phyloP scores from a whole-genome alignment of 2,113 vertebrate species.

The Myotis brandtii region DNA sequence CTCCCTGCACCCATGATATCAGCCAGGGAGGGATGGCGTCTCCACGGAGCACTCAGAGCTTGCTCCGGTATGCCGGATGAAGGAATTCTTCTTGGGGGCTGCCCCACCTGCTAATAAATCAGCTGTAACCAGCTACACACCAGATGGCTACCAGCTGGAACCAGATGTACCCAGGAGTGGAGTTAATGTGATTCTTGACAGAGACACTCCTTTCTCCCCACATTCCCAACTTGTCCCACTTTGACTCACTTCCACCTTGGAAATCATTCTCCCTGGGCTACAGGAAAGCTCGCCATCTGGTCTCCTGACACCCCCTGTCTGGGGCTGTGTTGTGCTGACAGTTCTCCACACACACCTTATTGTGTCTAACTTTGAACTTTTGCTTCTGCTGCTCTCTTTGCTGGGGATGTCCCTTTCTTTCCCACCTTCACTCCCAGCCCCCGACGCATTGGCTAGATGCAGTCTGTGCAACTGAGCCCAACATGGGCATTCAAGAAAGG shows the following conservation, averaged over 20 bases:
- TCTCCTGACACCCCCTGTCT: background rate
- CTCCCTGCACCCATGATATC: background rate
- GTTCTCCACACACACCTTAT: background rate
- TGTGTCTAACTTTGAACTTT: background rate
- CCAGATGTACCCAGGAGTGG: background rate
- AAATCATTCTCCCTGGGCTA: background rate
- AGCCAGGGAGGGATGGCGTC: background rate
- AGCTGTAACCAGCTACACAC: background rate
- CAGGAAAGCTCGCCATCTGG: background rate
- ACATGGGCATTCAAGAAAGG: background rate
- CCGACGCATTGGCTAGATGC: rapidly evolving
- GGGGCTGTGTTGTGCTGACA: background rate
- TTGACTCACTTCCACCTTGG: background rate
- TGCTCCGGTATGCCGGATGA: background rate
- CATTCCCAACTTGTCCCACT: background rate
- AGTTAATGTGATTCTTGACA: background rate
- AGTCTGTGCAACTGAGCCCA: background rate
- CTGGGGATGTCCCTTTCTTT: background rate
- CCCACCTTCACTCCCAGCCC: background rate
- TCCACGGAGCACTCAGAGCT: background rate
- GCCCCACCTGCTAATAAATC: background rate
- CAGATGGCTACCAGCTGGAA: background rate
- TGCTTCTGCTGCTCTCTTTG: background rate
- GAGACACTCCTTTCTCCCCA: background rate
- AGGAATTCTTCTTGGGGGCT: background rate